Evolutionary conservation across 2,797 vertebrate genomes (phyloP), one percentile per base, ranked within the genome.

Genomic region (Zalophus californianus): DNA sequence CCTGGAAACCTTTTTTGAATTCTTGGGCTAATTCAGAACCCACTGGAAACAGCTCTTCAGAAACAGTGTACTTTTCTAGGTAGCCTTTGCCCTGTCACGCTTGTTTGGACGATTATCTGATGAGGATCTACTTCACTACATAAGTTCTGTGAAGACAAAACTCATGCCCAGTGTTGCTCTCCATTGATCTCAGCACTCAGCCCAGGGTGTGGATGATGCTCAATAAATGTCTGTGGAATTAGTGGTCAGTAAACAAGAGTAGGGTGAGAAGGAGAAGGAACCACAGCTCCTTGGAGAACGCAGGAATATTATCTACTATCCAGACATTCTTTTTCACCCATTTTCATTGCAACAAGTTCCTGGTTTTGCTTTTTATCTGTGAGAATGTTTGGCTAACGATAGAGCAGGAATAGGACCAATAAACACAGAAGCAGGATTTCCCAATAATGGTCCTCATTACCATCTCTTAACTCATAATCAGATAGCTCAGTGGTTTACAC

Each of bases 141-240:
- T 27, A 25, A 16, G 3, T 18, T 70, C 20, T 66, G n/a, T 9
- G 27, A 89, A 72, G 52, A 25, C 27, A 60, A 60, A 52, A 1
- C 4, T 50, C 23, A 1, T 32, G 9, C 20, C 6, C 29, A 32
- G 38, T 8, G 9, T 21, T 64, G 2, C 27, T 9, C 1, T 35
- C 25, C 6, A 2, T 2, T 44, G 21, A 0, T 52, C 29, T 44
- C 25, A 35, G 35, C 3, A 4, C 54, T 32, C 32, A 29, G 20
- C 3, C 9, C 14, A 27, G 5, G 18, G 0, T 8, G 2, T 10
- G 0, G 32, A 3, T 10, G 13, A 64, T 9, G n/a, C 8, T 54
- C 21, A 54, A 7, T 12, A 20, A 56, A 29, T 3, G 8, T 25
- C 7, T n/a, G 18, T n/a, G 50, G n/a, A 38, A 79, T 25, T 16